These are phyloP conservation scores for Tuberolachnus salignus DNA, from an alignment of 2,888 invertebrate genomes.

Conservation along the genomic window DNA sequence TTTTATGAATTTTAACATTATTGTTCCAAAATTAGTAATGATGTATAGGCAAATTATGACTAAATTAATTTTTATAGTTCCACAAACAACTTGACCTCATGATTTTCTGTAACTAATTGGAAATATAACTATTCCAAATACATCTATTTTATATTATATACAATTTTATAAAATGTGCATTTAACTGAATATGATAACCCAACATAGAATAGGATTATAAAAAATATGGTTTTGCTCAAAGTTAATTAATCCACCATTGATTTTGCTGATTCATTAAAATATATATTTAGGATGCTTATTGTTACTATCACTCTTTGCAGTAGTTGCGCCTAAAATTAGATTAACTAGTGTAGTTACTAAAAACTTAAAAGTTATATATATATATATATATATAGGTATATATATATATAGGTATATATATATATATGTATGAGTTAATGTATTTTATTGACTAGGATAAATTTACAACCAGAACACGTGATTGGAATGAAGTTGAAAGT, in stretches of 20 bases:
- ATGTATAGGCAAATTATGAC: background rate
- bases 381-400: constrained; percentile 1
- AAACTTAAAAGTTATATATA: background rate
- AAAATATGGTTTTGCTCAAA: too few relatives aligned
- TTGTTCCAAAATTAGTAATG: background rate
- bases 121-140: background rate
- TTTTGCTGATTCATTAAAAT: background rate
- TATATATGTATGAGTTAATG: background rate
- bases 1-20: background rate
- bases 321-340: constrained; percentile 39
- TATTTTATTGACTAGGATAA: constrained; percentile 56
- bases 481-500: constrained; percentile 73
- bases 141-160: background rate
- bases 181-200: background rate
- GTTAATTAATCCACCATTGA: too few relatives aligned
- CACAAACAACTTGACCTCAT: too few relatives aligned
- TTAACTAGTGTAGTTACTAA: background rate
- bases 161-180: background rate
- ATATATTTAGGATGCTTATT: background rate
- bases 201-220: background rate
- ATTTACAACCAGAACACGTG: constrained; percentile 64
- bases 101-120: background rate
- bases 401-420: background rate
- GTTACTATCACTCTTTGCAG: background rate
- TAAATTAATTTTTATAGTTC: background rate